A percentile compares a stretch with the other conserved stretches of the same genome.
Conservation (phyloP, 2,888 invertebrate species). For the Ochlodes sylvanus region DNA sequence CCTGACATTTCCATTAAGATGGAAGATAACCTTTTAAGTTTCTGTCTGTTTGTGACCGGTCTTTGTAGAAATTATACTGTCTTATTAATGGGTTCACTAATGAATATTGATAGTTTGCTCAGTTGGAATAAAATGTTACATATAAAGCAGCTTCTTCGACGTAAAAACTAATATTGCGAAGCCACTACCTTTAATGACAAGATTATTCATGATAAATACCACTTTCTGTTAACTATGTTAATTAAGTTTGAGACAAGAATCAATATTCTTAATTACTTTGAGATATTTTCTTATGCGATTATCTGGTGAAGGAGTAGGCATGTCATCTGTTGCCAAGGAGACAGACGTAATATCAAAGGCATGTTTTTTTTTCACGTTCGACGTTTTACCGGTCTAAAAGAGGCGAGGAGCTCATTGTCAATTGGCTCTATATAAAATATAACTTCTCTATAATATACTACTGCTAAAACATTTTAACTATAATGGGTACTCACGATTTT, state of each 20-base stretch:
- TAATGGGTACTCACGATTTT: no score
- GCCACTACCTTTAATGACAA: neutral
- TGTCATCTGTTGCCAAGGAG: no score
- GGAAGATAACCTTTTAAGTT: slow-evolving; percentile 32
- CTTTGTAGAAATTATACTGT: slow-evolving; percentile 30
- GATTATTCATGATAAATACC: neutral
- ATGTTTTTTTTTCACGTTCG: no score
- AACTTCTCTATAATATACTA: no score
- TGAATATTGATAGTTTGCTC: slow-evolving; percentile 31
- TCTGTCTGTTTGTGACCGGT: slow-evolving; percentile 19
- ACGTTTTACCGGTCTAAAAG: no score
- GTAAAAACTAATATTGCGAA: neutral
- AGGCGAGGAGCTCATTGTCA: no score
- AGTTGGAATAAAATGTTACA: slow-evolving; percentile 6
- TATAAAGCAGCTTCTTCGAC: neutral
- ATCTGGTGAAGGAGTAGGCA: no score
- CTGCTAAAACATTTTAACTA: no score
- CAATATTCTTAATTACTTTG: neutral
- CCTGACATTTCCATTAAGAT: slow-evolving; percentile 36
- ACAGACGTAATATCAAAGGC: no score
- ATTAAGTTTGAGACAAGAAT: neutral
- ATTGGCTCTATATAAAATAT: no score
- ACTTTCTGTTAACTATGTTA: neutral
- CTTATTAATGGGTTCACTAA: slow-evolving; percentile 27
- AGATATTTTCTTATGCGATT: no score